Conservation (phyloP, 2,888 invertebrate genomes). For the Charanyca ferruginea region DNA sequence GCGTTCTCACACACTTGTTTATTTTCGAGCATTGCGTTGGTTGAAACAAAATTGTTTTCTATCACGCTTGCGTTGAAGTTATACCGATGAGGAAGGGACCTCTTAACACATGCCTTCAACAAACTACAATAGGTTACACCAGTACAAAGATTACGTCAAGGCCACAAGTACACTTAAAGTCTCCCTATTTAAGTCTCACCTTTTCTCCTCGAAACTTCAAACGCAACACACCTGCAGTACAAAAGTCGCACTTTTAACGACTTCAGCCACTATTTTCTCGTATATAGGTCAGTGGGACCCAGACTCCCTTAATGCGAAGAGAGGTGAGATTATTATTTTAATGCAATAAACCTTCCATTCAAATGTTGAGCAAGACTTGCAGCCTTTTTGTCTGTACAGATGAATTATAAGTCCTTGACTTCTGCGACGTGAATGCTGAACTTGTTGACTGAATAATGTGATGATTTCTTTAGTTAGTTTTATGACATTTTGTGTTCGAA, state of each 20-base stretch:
- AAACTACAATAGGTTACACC: not conserved
- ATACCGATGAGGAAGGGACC: no score
- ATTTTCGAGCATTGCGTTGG: no score
- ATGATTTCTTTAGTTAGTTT: slow-evolving; percentile 1
- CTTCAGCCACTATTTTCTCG: slow-evolving; percentile 55
- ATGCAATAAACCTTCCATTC: slow-evolving; percentile 76
- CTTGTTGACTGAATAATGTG: slow-evolving; percentile 22
- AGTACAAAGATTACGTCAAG: slow-evolving; percentile 41
- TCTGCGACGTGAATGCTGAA: slow-evolving; percentile 34
- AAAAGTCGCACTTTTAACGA: slow-evolving; percentile 54
- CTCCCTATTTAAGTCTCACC: slow-evolving; percentile 19
- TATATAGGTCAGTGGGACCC: slow-evolving; percentile 57
- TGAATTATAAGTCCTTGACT: slow-evolving; percentile 70
- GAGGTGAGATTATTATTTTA: slow-evolving; percentile 75
- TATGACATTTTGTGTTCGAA: not conserved
- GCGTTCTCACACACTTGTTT: no score
- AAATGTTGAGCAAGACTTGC: slow-evolving; percentile 74
- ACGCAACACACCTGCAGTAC: slow-evolving; percentile 46
- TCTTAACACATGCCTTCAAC: not conserved
- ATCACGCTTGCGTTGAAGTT: no score
- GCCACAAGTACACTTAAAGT: slow-evolving; percentile 30
- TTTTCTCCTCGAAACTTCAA: slow-evolving; percentile 52
- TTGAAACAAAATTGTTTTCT: no score
- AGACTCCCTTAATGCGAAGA: slow-evolving; percentile 47
- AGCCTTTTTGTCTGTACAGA: slow-evolving; percentile 69